phyloP scores from a whole-genome alignment of 2,888 invertebrate species.

The Volucella zonaria region DNA sequence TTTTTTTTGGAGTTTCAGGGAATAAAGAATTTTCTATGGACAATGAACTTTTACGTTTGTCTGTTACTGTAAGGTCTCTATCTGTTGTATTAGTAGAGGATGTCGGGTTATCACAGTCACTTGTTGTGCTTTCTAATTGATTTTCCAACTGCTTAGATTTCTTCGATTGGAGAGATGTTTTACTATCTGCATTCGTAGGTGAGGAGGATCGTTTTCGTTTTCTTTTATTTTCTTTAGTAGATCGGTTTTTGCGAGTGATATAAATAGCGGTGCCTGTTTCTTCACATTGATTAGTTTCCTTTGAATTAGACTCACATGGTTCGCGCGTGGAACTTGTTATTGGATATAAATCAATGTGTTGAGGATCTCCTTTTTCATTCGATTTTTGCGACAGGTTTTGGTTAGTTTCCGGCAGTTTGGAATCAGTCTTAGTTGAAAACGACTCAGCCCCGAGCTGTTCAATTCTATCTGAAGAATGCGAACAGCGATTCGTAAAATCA shows the following conservation, averaged over 20 bases:
- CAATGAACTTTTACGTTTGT: constrained; percentile 3
- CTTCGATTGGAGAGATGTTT: background rate
- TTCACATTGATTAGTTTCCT: constrained; percentile 6
- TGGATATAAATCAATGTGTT: background rate
- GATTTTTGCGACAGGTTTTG: no score
- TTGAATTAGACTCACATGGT: background rate
- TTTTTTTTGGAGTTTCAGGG: constrained; percentile 33
- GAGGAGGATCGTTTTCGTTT: constrained; percentile 38
- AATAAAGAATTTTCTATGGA: background rate
- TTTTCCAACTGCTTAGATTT: background rate
- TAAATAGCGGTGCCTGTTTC: constrained; percentile 1
- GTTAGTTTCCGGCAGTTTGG: no score
- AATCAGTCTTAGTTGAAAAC: no score
- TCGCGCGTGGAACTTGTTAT: background rate
- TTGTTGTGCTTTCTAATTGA: background rate
- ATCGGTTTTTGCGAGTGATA: constrained; percentile 20
- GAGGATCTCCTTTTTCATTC: background rate
- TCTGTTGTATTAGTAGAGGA: background rate
- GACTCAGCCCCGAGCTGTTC: no score
- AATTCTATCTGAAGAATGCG: no score
- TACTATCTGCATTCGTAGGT: background rate
- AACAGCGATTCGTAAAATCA: no score
- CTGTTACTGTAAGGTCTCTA: background rate
- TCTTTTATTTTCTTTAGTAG: background rate
- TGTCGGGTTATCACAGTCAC: constrained; percentile 7